Evolutionary conservation across 2,797 vertebrate genomes (phyloP).

Genomic region (Mus caroli): DNA sequence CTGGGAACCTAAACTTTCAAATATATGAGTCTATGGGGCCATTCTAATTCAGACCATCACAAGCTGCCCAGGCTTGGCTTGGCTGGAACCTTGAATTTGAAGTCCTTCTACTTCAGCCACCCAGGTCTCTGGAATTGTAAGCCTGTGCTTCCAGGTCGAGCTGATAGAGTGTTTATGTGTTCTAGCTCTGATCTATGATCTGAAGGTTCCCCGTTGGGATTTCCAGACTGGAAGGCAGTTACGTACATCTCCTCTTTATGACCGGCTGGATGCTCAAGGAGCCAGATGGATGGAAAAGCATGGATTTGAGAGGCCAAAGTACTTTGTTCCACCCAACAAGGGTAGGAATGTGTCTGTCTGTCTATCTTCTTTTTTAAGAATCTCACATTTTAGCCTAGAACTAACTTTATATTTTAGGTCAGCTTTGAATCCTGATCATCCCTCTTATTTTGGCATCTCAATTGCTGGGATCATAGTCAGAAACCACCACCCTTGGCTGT

Average conservation of each 20-base stretch:
- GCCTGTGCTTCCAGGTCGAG: neutral
- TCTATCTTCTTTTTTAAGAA: neutral
- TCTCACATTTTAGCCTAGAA: neutral
- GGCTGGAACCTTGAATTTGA: neutral
- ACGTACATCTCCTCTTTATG: constrained; percentile 97
- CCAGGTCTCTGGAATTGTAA: neutral
- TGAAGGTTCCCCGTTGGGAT: constrained; percentile 99
- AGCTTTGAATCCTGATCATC: neutral
- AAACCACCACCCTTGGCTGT: neutral
- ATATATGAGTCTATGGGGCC: neutral
- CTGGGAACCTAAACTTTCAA: neutral
- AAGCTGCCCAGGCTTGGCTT: neutral
- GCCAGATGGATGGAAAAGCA: constrained; percentile 99
- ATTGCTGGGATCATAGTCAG: neutral
- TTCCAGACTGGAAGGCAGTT: constrained; percentile 98
- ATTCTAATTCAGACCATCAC: neutral
- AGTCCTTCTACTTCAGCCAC: neutral
- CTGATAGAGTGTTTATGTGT: neutral
- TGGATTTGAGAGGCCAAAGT: constrained; percentile 98
- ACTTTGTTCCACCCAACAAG: constrained; percentile 96
- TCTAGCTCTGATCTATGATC: constrained; percentile 95
- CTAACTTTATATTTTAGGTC: neutral
- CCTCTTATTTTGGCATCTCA: neutral
- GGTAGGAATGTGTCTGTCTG: constrained; percentile 87
- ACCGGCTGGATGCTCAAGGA: constrained; percentile 97